Percentiles rank a stretch among this genome's conserved stretches.
Evolutionary conservation across 1,140 invertebrate genomes (phyloP).

Genomic region (Bombus pascuorum): DNA sequence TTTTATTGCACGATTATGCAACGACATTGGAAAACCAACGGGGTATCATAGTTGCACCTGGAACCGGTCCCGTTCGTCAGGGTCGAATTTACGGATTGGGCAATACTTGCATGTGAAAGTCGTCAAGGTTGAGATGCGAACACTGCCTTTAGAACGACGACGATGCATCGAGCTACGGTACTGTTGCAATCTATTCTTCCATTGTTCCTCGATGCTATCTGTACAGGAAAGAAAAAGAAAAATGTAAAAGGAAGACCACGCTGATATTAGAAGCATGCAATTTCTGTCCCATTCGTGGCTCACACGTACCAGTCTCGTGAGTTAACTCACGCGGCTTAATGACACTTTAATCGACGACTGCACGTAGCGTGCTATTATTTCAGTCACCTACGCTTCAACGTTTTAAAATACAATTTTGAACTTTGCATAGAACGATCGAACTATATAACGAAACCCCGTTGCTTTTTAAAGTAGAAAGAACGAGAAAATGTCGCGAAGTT

Average conservation of each 20-base stretch:
- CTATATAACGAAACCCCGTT: too few relatives aligned
- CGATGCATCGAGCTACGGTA: neutral
- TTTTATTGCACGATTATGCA: neutral
- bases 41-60: neutral
- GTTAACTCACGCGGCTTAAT: neutral
- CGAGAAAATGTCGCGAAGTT: too few relatives aligned
- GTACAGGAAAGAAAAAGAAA: neutral
- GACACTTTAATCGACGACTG: too few relatives aligned
- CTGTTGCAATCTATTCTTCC: conserved; percentile 2
- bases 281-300: neutral
- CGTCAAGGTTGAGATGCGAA: conserved; percentile 22
- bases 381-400: too few relatives aligned
- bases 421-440: too few relatives aligned
- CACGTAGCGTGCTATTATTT: too few relatives aligned
- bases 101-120: conserved; percentile 25
- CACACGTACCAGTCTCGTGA: neutral
- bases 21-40: conserved; percentile 7
- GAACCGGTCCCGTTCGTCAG: conserved; percentile 27
- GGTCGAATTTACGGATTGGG: conserved; percentile 16
- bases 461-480: too few relatives aligned
- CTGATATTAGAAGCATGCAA: neutral
- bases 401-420: too few relatives aligned
- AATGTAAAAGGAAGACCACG: neutral
- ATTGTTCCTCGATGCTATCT: conserved; percentile 15
- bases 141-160: too few relatives aligned